Percentiles rank a stretch among this genome's conserved stretches.
phyloP scores from a whole-genome alignment of 2,113 vertebrate species.

The Paralichthys olivaceus region DNA sequence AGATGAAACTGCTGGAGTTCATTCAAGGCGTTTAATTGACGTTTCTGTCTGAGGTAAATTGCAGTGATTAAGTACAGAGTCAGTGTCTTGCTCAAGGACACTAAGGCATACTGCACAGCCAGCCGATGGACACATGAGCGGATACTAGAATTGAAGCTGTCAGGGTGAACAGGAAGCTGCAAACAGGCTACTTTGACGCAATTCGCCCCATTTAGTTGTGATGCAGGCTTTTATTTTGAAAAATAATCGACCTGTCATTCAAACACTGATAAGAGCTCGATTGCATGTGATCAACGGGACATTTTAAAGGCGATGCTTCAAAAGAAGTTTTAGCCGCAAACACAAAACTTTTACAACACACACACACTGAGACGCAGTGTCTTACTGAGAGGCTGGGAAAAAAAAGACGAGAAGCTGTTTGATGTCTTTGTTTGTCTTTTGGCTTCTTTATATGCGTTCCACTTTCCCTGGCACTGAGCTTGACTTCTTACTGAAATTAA shows the following conservation, averaged over 20 bases:
- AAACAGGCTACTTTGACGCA: neutral
- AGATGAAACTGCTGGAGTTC: conserved; percentile 42
- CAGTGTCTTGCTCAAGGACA: conserved; percentile 45
- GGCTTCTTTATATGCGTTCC: conserved; percentile 67
- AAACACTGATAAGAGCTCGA: neutral
- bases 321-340: conserved; percentile 16
- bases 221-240: conserved; percentile 15
- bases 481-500: conserved; percentile 78
- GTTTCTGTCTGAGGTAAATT: conserved; percentile 40
- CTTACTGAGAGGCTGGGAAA: conserved; percentile 55
- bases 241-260: neutral
- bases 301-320: neutral
- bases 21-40: conserved; percentile 51
- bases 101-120: conserved; percentile 2
- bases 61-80: conserved; percentile 46
- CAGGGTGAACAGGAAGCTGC: neutral
- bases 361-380: conserved; percentile 24
- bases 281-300: neutral
- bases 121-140: conserved; percentile 22
- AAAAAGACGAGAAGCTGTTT: conserved; percentile 48
- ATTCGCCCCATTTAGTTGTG: neutral
- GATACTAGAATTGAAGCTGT: conserved; percentile 12
- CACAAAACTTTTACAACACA: conserved; percentile 11
- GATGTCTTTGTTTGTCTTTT: conserved; percentile 73
- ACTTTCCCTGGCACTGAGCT: conserved; percentile 74